phyloP scores from a whole-genome alignment of 2,113 vertebrate species.

The Nothoprocta pentlandii region DNA sequence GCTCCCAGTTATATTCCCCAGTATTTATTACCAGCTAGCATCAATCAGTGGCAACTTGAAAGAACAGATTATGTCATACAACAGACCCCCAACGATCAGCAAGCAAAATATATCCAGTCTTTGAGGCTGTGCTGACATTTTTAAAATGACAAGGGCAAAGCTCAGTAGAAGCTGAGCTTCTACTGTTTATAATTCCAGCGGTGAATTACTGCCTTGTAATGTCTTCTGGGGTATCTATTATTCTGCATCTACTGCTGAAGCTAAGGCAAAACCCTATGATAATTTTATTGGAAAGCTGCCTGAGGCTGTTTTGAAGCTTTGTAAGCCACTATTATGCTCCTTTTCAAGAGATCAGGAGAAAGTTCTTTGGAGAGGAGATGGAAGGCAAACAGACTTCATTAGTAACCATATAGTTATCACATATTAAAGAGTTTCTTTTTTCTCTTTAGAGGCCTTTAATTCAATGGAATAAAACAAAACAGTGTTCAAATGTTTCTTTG shows the following conservation, averaged over 20 bases:
- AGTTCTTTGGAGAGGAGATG: slow-evolving; percentile 10
- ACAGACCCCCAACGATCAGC: slow-evolving; percentile 35
- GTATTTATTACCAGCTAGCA: slow-evolving; percentile 33
- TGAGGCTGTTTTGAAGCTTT: slow-evolving; percentile 57
- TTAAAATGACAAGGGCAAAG: slow-evolving; percentile 59
- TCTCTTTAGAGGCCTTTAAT: slow-evolving; percentile 18
- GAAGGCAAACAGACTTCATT: not conserved
- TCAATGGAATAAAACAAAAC: not conserved
- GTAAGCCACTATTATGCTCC: slow-evolving; percentile 1
- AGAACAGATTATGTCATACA: slow-evolving; percentile 12
- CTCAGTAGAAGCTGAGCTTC: slow-evolving; percentile 10
- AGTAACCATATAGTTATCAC: slow-evolving; percentile 12
- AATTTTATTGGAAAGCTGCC: slow-evolving; percentile 51
- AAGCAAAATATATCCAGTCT: slow-evolving; percentile 43
- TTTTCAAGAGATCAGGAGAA: slow-evolving; percentile 11
- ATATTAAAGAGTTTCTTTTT: not conserved
- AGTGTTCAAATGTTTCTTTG: not conserved
- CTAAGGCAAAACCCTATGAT: slow-evolving; percentile 34
- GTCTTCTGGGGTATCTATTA: slow-evolving; percentile 49
- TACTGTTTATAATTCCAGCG: slow-evolving; percentile 56
- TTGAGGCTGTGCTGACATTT: slow-evolving; percentile 52
- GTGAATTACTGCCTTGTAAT: slow-evolving; percentile 51
- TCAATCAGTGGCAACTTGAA: slow-evolving; percentile 44
- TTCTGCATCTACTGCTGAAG: slow-evolving; percentile 33
- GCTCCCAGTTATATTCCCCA: not conserved